A percentile compares a stretch with the other conserved stretches of the same genome.
Conservation (phyloP, 2,113 vertebrate species). For the Uropsilus gracilis region DNA sequence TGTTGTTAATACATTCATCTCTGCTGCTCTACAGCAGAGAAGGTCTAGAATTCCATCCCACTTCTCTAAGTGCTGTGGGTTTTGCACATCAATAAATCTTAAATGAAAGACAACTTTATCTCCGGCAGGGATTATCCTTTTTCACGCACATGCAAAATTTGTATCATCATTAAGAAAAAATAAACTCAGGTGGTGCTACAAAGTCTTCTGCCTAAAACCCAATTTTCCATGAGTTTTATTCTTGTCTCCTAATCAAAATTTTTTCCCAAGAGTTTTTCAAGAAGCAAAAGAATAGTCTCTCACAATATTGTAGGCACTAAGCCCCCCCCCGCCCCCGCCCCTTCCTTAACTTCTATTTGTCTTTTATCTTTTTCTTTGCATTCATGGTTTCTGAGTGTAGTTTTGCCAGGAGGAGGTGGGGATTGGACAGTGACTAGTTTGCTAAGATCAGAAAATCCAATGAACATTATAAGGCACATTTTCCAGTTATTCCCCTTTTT, state of each 20-base stretch:
- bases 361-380: conserved; percentile 32
- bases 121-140: background rate
- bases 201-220: background rate
- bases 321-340: conserved; percentile 45
- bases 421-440: conserved; percentile 28
- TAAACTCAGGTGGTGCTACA: background rate
- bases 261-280: conserved; percentile 47
- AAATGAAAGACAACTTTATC: background rate
- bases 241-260: conserved; percentile 27
- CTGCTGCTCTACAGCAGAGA: background rate
- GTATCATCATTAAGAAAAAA: background rate
- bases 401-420: conserved; percentile 47
- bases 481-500: background rate
- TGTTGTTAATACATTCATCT: background rate
- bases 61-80: background rate
- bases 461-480: background rate
- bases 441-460: background rate
- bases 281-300: conserved; percentile 39
- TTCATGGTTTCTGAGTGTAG: conserved; percentile 60
- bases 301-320: background rate
- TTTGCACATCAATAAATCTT: background rate
- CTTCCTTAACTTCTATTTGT: conserved; percentile 63
- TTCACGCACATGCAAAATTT: background rate
- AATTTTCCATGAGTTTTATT: background rate
- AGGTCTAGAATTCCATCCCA: background rate